Percentiles rank a stretch among this genome's conserved stretches.
phyloP scores from a whole-genome alignment of 2,113 vertebrate genomes.

The Gopherus evgoodei region DNA sequence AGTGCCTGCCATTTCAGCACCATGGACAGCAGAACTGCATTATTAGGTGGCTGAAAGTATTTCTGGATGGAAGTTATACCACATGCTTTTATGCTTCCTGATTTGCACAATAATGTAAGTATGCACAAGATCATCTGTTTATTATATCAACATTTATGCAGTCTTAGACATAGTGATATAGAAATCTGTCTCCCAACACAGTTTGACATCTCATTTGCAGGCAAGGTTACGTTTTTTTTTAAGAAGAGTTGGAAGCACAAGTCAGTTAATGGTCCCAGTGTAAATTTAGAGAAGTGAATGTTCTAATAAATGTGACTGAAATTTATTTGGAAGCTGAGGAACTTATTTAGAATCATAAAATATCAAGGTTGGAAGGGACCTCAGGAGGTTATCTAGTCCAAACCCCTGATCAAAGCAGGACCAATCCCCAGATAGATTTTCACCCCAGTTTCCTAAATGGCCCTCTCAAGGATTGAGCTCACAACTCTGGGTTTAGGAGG shows the following conservation, averaged over 20 bases:
- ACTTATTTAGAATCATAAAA: background rate
- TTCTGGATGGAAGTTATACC: background rate
- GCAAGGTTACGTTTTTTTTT: constrained; percentile 54
- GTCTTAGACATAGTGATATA: background rate
- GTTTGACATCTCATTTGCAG: constrained; percentile 41
- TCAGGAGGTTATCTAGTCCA: too few species aligned
- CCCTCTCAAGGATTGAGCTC: too few species aligned
- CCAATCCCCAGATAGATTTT: too few species aligned
- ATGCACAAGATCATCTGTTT: background rate
- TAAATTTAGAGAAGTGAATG: constrained; percentile 51
- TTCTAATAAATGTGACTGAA: constrained; percentile 64
- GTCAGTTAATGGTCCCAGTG: constrained; percentile 55
- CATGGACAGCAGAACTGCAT: fast-evolving
- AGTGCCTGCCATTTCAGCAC: background rate
- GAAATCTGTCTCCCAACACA: background rate
- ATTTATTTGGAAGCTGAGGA: constrained; percentile 53
- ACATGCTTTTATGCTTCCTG: background rate
- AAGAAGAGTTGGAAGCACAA: constrained; percentile 51
- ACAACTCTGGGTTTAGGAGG: too few species aligned
- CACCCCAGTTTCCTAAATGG: too few species aligned
- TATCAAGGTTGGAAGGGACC: too few species aligned
- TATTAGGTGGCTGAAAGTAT: background rate
- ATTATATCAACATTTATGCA: background rate
- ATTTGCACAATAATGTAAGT: constrained; percentile 17
- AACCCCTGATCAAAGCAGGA: too few species aligned